A percentile compares a stretch with the other conserved stretches of the same genome.
phyloP scores from a whole-genome alignment of 1,140 invertebrate species.

The Neodiprion fabricii region DNA sequence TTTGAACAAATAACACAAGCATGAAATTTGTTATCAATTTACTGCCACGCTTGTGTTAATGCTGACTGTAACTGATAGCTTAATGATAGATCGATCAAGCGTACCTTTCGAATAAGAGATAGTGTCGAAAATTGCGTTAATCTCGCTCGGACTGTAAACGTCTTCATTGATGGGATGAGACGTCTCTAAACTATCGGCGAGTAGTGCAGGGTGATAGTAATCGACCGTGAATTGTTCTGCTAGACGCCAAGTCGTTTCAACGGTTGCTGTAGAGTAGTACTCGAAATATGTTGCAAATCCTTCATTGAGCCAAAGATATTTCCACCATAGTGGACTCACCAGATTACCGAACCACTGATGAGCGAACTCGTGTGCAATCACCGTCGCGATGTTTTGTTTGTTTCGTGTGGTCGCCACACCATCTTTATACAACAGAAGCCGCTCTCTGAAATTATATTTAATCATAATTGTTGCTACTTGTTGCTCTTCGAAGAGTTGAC shows the following conservation, averaged over 20 bases:
- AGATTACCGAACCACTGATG: constrained; percentile 71
- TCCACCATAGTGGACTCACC: constrained; percentile 64
- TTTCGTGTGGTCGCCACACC: constrained; percentile 63
- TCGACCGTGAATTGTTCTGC: constrained; percentile 78
- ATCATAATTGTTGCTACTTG: too few species aligned
- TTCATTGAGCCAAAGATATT: constrained; percentile 62
- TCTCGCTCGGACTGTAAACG: constrained; percentile 75
- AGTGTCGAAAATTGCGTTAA: constrained; percentile 77
- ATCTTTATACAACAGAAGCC: constrained; percentile 72
- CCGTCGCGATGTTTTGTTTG: constrained; percentile 68
- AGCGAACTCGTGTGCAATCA: constrained; percentile 70
- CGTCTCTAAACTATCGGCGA: constrained; percentile 68
- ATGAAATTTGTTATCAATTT: too few species aligned
- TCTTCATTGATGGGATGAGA: constrained; percentile 78
- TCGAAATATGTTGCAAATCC: constrained; percentile 61
- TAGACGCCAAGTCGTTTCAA: constrained; percentile 74
- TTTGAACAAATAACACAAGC: too few species aligned
- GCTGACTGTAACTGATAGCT: too few species aligned
- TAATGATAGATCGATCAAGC: constrained; percentile 17
- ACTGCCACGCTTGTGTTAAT: too few species aligned
- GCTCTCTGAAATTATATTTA: constrained; percentile 35
- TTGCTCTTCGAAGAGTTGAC: too few species aligned
- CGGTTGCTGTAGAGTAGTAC: constrained; percentile 34
- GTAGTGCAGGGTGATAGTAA: constrained; percentile 69
- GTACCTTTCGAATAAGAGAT: constrained; percentile 76